Conservation (phyloP, 2,797 vertebrate genomes). For the Smutsia gigantea region DNA sequence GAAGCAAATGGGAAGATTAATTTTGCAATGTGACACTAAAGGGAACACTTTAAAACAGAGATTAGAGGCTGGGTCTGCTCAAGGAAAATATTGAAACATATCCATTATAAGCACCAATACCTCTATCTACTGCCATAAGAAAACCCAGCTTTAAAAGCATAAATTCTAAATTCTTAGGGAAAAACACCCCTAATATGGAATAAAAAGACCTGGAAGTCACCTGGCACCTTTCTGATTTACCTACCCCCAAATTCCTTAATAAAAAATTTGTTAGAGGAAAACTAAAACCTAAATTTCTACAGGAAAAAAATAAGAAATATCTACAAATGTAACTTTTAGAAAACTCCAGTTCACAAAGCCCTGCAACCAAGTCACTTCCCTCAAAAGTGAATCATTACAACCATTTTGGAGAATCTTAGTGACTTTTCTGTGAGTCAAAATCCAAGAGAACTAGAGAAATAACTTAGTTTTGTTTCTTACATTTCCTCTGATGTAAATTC, state of each 20-base stretch:
- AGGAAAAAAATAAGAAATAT: background rate
- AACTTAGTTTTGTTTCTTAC: background rate
- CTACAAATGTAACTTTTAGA: background rate
- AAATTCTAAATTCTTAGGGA: background rate
- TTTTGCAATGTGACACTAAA: conserved; percentile 83
- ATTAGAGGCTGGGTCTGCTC: conserved; percentile 77
- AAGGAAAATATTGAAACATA: conserved; percentile 78
- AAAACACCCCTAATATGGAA: background rate
- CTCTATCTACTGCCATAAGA: conserved; percentile 34
- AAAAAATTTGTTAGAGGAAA: conserved; percentile 15
- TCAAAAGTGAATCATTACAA: conserved; percentile 40
- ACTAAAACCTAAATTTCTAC: background rate
- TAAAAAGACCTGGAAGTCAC: conserved; percentile 20
- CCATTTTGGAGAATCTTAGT: background rate
- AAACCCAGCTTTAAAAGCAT: background rate
- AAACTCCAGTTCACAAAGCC: background rate
- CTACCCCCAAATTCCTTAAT: background rate
- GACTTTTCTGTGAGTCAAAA: conserved; percentile 8
- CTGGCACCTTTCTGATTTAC: conserved; percentile 34
- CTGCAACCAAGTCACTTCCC: background rate
- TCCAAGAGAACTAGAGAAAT: background rate
- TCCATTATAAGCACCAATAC: conserved; percentile 71
- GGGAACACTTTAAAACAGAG: conserved; percentile 81
- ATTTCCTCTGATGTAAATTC: conserved; percentile 23
- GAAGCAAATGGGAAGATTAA: conserved; percentile 86